A percentile compares a stretch with the other conserved stretches of the same genome.
phyloP scores from a whole-genome alignment of 1,140 invertebrate genomes.

The Eubasilissa regina region DNA sequence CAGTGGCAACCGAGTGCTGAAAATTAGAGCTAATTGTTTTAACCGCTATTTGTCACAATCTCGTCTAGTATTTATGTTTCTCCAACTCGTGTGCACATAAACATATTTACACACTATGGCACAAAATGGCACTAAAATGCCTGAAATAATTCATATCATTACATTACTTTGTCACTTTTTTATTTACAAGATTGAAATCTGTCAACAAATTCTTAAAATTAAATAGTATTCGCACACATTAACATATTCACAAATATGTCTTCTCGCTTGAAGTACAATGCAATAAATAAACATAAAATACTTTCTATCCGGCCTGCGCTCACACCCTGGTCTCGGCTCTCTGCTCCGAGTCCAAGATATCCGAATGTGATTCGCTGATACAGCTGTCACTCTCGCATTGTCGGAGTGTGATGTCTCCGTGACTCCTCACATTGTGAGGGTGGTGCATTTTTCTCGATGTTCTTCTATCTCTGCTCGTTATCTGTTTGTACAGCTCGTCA shows the following conservation, averaged over 20 bases:
- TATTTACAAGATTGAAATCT: conserved; percentile 25
- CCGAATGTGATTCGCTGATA: conserved; percentile 68
- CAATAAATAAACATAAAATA: not conserved
- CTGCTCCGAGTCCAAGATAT: conserved; percentile 59
- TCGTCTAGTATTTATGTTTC: too few species aligned
- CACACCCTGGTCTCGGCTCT: conserved; percentile 56
- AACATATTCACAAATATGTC: conserved; percentile 16
- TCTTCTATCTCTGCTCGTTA: conserved; percentile 68
- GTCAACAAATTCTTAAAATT: conserved; percentile 30
- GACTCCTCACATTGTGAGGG: conserved; percentile 65
- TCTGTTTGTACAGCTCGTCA: conserved; percentile 75
- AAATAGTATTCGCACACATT: not conserved
- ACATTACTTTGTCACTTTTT: conserved; percentile 8
- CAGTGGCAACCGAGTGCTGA: too few species aligned
- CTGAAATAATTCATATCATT: conserved; percentile 5
- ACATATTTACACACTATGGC: not conserved
- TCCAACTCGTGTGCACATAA: not conserved
- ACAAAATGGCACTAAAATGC: conserved; percentile 4
- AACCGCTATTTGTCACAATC: too few species aligned
- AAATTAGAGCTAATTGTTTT: too few species aligned
- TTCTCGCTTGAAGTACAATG: not conserved
- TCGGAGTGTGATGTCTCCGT: conserved; percentile 67
- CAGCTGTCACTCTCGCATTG: conserved; percentile 70
- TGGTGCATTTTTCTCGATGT: conserved; percentile 61
- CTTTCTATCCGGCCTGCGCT: not conserved